These are phyloP conservation scores for Euborellia annulipes DNA, from an alignment of 1,140 invertebrate genomes.

Conservation along the genomic window DNA sequence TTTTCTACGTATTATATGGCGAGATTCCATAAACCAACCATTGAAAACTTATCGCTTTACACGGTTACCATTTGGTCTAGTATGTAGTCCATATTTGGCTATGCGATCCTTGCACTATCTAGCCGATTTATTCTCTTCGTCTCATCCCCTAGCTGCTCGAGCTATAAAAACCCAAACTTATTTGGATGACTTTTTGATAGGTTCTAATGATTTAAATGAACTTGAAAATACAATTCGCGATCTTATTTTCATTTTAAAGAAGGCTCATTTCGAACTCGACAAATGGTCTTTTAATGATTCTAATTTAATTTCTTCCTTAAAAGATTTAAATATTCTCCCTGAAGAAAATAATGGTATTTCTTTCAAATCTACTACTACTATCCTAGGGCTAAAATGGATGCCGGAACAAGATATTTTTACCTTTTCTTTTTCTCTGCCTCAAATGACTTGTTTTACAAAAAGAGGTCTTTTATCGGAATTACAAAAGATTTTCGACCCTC, in stretches of 20 bases:
- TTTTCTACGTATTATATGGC: conserved; percentile 28
- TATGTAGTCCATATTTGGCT: conserved; percentile 8
- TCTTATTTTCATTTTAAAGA: conserved; percentile 4
- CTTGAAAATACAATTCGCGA: conserved; percentile 1
- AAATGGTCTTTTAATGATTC: conserved; percentile 7
- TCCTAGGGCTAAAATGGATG: conserved; percentile 22
- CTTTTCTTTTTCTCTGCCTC: not conserved
- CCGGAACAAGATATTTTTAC: conserved; percentile 14
- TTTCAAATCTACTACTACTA: conserved; percentile 16
- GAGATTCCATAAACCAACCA: conserved; percentile 13
- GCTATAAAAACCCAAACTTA: conserved; percentile 27
- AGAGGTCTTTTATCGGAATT: conserved; percentile 22
- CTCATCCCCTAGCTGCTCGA: conserved; percentile 14
- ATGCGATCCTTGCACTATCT: conserved; percentile 9
- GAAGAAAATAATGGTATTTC: conserved; percentile 24
- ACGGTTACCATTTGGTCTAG: conserved; percentile 18
- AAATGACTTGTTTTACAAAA: conserved; percentile 18
- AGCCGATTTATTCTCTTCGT: conserved; percentile 12
- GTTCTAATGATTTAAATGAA: conserved; percentile 10
- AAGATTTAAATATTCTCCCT: not conserved
- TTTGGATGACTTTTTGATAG: conserved; percentile 28
- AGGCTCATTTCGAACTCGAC: not conserved
- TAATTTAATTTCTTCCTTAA: not conserved
- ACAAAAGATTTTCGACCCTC: conserved; percentile 24
- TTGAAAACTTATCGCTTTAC: conserved; percentile 17